Evolutionary conservation across 2,113 vertebrate species (phyloP).

Genomic region (Panthera tigris): DNA sequence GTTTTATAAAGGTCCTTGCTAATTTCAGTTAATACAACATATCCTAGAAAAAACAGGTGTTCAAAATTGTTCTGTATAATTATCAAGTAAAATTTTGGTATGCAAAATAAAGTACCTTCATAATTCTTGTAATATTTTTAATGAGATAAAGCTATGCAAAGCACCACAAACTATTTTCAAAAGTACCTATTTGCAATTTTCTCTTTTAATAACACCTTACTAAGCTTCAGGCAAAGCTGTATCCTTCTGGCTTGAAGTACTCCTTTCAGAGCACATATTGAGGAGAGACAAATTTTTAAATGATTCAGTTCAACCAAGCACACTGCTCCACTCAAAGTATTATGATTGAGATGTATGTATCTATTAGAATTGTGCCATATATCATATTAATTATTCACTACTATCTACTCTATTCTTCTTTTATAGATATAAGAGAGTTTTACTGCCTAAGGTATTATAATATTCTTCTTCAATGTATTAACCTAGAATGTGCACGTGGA

Average conservation of each 20-base stretch:
- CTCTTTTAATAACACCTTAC: not conserved
- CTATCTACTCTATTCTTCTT: not conserved
- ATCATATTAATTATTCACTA: constrained; percentile 46
- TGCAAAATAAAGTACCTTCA: not conserved
- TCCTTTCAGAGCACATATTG: not conserved
- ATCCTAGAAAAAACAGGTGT: not conserved
- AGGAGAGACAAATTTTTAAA: not conserved
- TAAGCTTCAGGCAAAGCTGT: not conserved
- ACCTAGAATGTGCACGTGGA: not conserved
- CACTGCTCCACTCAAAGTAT: not conserved
- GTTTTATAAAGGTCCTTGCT: not conserved
- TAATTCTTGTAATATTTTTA: not conserved
- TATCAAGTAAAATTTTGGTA: not conserved
- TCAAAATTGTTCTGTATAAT: not conserved
- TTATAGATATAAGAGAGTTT: not conserved
- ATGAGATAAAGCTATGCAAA: not conserved
- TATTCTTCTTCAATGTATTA: not conserved
- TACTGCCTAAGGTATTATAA: not conserved
- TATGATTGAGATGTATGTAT: not conserved
- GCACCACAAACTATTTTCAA: constrained; percentile 1
- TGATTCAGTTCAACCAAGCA: not conserved
- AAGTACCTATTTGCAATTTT: not conserved
- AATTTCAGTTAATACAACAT: not conserved
- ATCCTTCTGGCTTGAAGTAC: not conserved
- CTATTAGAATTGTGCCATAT: not conserved